These are phyloP conservation scores for Sebastes variabilis DNA, from an alignment of 2,797 vertebrate species.

Conservation along the genomic window DNA sequence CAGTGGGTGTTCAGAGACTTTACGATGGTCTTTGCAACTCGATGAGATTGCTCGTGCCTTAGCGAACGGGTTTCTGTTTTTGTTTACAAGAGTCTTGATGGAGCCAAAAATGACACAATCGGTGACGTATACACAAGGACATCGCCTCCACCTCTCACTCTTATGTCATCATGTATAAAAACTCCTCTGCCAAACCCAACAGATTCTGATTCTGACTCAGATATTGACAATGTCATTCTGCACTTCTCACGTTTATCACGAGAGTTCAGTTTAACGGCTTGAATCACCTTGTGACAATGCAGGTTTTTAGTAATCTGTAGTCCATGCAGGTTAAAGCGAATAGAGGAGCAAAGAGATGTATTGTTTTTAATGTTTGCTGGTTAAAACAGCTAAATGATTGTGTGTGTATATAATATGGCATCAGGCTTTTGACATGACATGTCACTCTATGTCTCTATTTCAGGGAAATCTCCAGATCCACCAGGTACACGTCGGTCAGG, in stretches of 20 bases:
- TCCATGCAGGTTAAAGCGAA: not conserved
- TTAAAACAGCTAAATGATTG: not conserved
- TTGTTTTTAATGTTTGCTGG: not conserved
- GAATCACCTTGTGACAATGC: not conserved
- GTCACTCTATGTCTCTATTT: constrained; percentile 57
- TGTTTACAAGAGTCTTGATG: constrained; percentile 33
- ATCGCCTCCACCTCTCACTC: constrained; percentile 6
- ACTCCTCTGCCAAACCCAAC: not conserved
- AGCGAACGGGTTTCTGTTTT: constrained; percentile 26
- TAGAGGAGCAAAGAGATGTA: not conserved
- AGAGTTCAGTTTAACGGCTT: not conserved
- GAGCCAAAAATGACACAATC: constrained; percentile 32
- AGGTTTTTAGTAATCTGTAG: not conserved
- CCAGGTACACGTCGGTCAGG: constrained; percentile 97
- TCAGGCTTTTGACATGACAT: constrained; percentile 19
- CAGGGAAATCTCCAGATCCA: constrained; percentile 99
- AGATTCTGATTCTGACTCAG: not conserved
- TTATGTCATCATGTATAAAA: constrained; percentile 14
- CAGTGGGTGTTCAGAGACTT: constrained; percentile 46
- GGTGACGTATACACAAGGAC: constrained; percentile 32
- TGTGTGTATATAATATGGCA: not conserved
- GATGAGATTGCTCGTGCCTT: constrained; percentile 16
- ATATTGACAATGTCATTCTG: not conserved
- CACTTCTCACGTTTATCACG: not conserved
- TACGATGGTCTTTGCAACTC: constrained; percentile 33